Evolutionary conservation across 2,797 vertebrate species (phyloP).

Genomic region (Lateolabrax maculatus): DNA sequence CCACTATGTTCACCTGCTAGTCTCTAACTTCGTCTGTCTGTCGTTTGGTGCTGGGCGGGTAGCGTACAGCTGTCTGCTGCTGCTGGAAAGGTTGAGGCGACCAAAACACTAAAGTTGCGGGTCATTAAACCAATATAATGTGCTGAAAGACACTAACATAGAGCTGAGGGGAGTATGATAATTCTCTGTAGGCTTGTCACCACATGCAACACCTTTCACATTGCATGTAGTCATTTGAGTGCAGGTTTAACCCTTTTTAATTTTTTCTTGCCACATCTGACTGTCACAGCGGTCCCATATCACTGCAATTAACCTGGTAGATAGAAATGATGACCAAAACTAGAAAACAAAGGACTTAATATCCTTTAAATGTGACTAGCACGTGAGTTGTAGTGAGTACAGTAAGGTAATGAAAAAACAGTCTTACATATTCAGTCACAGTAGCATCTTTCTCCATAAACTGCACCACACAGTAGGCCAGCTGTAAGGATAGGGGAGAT

Average conservation of each 20-base stretch:
- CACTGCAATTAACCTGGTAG: not conserved
- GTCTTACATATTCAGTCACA: conserved; percentile 93
- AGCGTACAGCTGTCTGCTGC: not conserved
- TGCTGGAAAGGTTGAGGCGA: not conserved
- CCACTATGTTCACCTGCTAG: not conserved
- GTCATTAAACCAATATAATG: not conserved
- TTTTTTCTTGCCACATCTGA: not conserved
- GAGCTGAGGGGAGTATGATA: not conserved
- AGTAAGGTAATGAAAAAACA: not conserved
- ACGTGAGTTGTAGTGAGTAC: not conserved
- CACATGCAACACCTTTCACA: not conserved
- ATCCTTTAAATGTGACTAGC: not conserved
- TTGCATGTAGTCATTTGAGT: not conserved
- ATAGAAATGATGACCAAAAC: not conserved
- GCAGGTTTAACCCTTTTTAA: not conserved
- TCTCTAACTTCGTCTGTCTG: not conserved
- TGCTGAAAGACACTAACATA: not conserved
- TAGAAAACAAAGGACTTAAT: not conserved
- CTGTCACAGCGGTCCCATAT: not conserved
- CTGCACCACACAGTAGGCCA: conserved; percentile 96
- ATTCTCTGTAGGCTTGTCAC: not conserved
- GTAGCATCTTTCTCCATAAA: conserved; percentile 96
- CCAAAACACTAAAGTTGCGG: not conserved
- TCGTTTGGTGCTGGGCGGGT: not conserved
- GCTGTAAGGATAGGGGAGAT: conserved; percentile 77